Percentiles rank a stretch among this genome's conserved stretches.
Evolutionary conservation across 1,140 invertebrate species (phyloP).

Genomic region (Neotoxoptera formosana): DNA sequence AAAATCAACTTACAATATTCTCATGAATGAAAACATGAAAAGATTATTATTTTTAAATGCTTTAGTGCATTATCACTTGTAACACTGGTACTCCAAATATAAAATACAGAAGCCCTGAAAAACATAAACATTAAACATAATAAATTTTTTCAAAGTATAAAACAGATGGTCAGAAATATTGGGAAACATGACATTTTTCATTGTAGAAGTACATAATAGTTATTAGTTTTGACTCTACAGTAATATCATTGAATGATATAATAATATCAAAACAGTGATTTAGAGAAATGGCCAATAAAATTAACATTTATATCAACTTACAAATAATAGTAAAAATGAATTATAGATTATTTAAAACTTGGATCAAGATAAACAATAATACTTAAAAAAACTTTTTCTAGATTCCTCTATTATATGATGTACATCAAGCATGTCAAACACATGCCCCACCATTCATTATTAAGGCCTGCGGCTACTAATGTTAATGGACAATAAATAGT

Average conservation of each 20-base stretch:
- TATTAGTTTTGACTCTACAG: background rate
- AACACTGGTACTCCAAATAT: background rate
- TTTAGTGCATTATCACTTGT: background rate
- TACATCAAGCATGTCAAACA: too few relatives aligned
- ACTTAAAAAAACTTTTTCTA: background rate
- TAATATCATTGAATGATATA: background rate
- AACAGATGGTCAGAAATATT: background rate
- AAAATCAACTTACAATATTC: background rate
- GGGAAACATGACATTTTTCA: background rate
- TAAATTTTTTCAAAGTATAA: background rate
- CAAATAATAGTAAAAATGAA: background rate
- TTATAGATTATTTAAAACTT: background rate
- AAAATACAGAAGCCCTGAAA: constrained; percentile 7
- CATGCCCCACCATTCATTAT: too few relatives aligned
- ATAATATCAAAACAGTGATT: background rate
- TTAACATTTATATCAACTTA: background rate
- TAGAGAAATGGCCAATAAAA: background rate
- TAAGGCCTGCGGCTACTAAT: too few relatives aligned
- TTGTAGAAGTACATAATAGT: background rate
- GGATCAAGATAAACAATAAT: too few relatives aligned
- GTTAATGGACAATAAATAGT: too few relatives aligned
- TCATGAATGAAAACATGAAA: background rate
- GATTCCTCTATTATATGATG: background rate
- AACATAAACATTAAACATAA: background rate
- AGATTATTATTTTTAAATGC: background rate